Base-by-base conservation (phyloP, 2,888 invertebrate genomes). In the Pycnomerus fuliginosus region DNA sequence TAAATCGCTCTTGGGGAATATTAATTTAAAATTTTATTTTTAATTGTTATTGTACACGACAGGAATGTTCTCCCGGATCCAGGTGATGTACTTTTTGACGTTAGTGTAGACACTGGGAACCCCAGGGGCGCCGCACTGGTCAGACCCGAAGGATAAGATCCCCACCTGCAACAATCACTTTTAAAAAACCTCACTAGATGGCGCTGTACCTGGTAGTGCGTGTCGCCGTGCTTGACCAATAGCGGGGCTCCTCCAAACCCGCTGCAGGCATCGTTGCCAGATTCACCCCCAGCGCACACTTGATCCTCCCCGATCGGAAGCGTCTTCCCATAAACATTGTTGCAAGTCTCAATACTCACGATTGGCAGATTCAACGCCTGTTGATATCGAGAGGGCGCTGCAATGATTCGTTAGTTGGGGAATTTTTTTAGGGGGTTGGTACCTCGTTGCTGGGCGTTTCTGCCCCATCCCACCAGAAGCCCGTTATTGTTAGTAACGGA, bases 211-310 rank as follows among this genome's bases (percentile, higher is more conserved):
- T 87, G 83, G 37, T 80, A 78, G 66, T 78, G 79, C 23, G 77
- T 77, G 14, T 80, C 80, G 49, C 80, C 79, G 53, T 82, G 78
- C 45, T 74, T 76, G 1, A 83, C 69, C 36, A 88, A 66, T 2
- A 89, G 69, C 0, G 89, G 88, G 1, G 87, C 85, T 2, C 89
- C 89, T 2, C 86, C 88, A 58, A 87, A 89, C 3, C 88, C 88
- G 5, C 85, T 82, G 53, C 89, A 89, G 0, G 87, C 88, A 63
- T 88, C 88, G 51, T 79, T 80, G 10, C 83, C 83, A 51, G 75
- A 75, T 53, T 86, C 84, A 0, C 87, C 88, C 0, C 89, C 89
- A 1, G 85, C 86, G 56, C 87, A 87, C 44, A 87, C 70, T 67
- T 80, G 78, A 48, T 79, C 74, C 12, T 86, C 84, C 1, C 77